Percentiles rank a stretch among this genome's conserved stretches.
Conservation (phyloP, 2,113 vertebrate genomes). For the Casuarius casuarius region DNA sequence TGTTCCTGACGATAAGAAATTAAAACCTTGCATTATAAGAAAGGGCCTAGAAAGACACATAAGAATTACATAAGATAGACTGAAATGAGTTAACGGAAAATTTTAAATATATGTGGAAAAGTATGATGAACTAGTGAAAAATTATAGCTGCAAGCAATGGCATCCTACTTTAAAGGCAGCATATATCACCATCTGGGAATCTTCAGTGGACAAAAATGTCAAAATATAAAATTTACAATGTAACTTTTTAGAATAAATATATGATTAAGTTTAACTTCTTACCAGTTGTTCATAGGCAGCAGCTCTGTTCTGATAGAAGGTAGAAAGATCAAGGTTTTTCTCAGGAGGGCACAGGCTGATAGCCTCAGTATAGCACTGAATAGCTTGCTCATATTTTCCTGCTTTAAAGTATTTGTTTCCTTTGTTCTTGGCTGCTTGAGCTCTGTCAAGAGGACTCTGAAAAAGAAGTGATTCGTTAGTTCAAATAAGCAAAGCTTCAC, state of each 20-base stretch:
- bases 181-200: neutral
- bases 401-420: constrained; percentile 99
- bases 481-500: neutral
- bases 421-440: constrained; percentile 96
- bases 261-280: constrained; percentile 46
- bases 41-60: neutral
- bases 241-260: neutral
- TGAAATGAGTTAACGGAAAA: neutral
- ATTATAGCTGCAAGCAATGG: neutral
- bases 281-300: constrained; percentile 97
- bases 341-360: constrained; percentile 92
- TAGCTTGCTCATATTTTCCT: constrained; percentile 94
- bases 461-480: constrained; percentile 11
- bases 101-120: neutral
- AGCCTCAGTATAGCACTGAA: constrained; percentile 97
- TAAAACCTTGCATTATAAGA: neutral
- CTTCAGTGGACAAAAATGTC: neutral
- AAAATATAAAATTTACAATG: neutral
- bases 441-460: constrained; percentile 92
- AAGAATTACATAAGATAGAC: neutral
- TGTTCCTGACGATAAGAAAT: neutral
- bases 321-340: constrained; percentile 93
- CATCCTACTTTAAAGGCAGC: neutral
- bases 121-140: neutral
- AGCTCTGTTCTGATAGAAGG: constrained; percentile 98